Conservation (phyloP, 1,140 invertebrate genomes). For the Eubasilissa regina region DNA sequence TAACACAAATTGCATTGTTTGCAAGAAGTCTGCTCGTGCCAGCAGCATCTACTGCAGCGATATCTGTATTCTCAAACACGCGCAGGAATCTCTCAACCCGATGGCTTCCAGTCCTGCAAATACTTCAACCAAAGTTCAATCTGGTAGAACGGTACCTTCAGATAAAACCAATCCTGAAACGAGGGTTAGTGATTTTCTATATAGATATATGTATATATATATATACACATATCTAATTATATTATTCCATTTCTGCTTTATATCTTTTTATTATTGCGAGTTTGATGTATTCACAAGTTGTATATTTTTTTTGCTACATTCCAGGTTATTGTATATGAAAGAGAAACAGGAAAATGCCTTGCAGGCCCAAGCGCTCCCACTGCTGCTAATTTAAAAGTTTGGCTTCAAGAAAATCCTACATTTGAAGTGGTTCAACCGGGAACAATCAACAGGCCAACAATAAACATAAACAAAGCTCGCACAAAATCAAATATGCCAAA, state of each 20-base stretch:
- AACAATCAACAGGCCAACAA: slow-evolving; percentile 68
- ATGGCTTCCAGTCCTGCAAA: slow-evolving; percentile 65
- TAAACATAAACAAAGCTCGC: slow-evolving; percentile 62
- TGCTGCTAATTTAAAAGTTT: slow-evolving; percentile 82
- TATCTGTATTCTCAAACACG: slow-evolving; percentile 88
- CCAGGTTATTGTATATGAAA: slow-evolving; percentile 85
- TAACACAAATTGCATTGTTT: slow-evolving; percentile 79
- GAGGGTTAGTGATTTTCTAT: slow-evolving; percentile 5
- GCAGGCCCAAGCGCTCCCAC: slow-evolving; percentile 85
- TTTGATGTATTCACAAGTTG: neutral
- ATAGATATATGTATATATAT: neutral
- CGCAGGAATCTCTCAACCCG: slow-evolving; percentile 78
- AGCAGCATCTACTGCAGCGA: slow-evolving; percentile 91
- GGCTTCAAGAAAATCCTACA: slow-evolving; percentile 89
- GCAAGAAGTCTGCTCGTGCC: slow-evolving; percentile 79
- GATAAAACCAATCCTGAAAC: slow-evolving; percentile 27
- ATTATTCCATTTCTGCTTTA: neutral
- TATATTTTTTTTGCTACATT: slow-evolving; percentile 52
- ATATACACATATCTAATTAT: neutral
- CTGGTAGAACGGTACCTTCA: slow-evolving; percentile 41
- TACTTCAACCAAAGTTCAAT: slow-evolving; percentile 56
- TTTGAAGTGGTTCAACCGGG: slow-evolving; percentile 86
- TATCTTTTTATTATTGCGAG: slow-evolving; percentile 4
- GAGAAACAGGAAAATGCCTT: slow-evolving; percentile 82
- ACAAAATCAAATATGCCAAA: slow-evolving; percentile 52